A percentile compares a stretch with the other conserved stretches of the same genome.
These are phyloP conservation scores for Spinibarbus caldwelli DNA, from an alignment of 2,797 vertebrate genomes.

Conservation along the genomic window DNA sequence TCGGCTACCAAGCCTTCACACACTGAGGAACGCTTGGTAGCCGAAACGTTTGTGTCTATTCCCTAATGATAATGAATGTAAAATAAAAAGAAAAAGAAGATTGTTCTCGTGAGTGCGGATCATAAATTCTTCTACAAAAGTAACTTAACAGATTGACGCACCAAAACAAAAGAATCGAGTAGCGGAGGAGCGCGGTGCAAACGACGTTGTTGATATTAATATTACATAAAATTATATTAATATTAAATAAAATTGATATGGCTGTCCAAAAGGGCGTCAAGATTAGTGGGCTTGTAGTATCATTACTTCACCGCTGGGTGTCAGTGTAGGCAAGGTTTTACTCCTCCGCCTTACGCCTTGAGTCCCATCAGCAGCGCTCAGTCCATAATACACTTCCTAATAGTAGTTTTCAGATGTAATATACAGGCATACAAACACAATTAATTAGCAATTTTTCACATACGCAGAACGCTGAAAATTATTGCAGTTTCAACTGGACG, in stretches of 20 bases:
- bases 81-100: too few species aligned
- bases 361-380: conserved; percentile 6
- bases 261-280: background rate
- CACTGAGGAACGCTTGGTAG: too few species aligned
- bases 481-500: background rate
- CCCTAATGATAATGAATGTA: too few species aligned
- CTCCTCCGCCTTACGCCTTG: background rate
- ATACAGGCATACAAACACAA: conserved; percentile 21
- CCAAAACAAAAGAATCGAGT: too few species aligned
- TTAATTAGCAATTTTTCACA: conserved; percentile 11
- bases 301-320: conserved; percentile 66
- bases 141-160: too few species aligned
- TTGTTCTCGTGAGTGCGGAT: too few species aligned
- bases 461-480: background rate
- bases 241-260: background rate
- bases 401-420: conserved; percentile 1
- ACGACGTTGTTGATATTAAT: too few species aligned
- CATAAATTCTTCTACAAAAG: too few species aligned
- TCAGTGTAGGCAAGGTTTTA: conserved; percentile 70
- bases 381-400: conserved; percentile 10
- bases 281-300: background rate
- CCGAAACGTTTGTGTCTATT: too few species aligned
- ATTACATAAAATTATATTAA: background rate
- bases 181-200: too few species aligned
- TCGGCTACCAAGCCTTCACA: too few species aligned